Evolutionary conservation across 2,797 vertebrate species (phyloP).

Genomic region (Ataeniobius toweri): DNA sequence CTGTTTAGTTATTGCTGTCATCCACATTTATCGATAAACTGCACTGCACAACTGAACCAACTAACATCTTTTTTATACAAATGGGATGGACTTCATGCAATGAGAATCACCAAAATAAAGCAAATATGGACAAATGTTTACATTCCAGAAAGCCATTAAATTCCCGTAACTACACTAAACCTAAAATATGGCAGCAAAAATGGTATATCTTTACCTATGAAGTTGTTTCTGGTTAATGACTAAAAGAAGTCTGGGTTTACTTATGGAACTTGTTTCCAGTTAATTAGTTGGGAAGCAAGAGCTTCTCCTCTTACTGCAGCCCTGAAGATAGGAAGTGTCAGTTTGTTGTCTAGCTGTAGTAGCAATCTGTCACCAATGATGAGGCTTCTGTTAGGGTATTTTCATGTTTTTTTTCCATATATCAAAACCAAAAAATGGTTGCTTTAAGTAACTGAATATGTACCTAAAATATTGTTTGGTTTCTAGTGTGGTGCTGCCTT

Average conservation of each 20-base stretch:
- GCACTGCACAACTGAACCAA: too few species aligned
- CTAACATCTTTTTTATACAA: background rate
- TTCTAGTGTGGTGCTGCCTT: conserved; percentile 24
- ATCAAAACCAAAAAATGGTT: background rate
- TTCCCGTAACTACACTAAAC: background rate
- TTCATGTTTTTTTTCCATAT: background rate
- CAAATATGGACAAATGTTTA: background rate
- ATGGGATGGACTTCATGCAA: background rate
- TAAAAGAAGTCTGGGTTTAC: too few species aligned
- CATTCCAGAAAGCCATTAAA: background rate
- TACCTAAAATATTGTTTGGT: background rate
- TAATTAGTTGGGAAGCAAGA: background rate
- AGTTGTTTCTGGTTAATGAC: too few species aligned
- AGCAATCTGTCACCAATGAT: background rate
- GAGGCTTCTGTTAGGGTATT: conserved; percentile 10
- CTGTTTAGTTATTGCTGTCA: background rate
- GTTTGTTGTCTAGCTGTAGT: background rate
- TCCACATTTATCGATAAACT: background rate
- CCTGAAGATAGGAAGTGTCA: background rate
- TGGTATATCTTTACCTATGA: background rate
- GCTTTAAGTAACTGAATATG: background rate
- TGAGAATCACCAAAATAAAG: background rate
- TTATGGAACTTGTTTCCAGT: conserved; percentile 18
- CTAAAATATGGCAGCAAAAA: background rate
- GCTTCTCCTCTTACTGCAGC: background rate